A percentile compares a stretch with the other conserved stretches of the same genome.
These are phyloP conservation scores for Kryptolebias marmoratus DNA, from an alignment of 2,113 vertebrate species.

Conservation along the genomic window DNA sequence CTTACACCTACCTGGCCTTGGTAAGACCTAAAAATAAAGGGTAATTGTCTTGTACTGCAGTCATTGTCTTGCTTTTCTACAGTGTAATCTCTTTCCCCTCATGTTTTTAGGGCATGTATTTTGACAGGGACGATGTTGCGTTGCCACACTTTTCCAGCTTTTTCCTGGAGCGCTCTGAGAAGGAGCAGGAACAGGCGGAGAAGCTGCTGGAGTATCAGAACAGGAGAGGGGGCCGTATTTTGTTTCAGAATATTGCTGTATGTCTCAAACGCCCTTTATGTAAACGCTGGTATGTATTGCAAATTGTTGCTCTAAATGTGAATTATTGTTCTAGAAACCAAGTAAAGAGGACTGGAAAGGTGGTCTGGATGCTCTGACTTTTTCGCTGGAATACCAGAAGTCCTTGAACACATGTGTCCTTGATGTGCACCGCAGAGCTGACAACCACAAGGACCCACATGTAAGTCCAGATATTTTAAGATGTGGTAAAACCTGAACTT, in stretches of 20 bases:
- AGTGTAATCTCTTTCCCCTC: background rate
- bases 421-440: conserved; percentile 70
- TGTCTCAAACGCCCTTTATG: conserved; percentile 1
- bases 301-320: background rate
- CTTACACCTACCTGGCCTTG: conserved; percentile 77
- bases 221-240: conserved; percentile 75
- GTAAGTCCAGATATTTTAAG: conserved; percentile 57
- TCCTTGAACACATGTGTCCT: conserved; percentile 69
- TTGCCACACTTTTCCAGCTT: conserved; percentile 78
- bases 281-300: background rate
- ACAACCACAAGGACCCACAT: conserved; percentile 68
- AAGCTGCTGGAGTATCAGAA: conserved; percentile 80
- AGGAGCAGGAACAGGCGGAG: conserved; percentile 78
- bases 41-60: too few relatives aligned
- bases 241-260: conserved; percentile 78
- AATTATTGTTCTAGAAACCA: conserved; percentile 70
- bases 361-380: conserved; percentile 75
- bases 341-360: conserved; percentile 76
- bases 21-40: conserved; percentile 37
- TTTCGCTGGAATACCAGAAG: conserved; percentile 81
- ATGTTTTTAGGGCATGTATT: conserved; percentile 77
- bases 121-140: conserved; percentile 80
- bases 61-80: background rate
- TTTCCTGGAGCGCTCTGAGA: conserved; percentile 74
- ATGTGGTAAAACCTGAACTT: background rate